Base-by-base conservation (phyloP, 2,888 invertebrate genomes). In the Lingula anatina region DNA sequence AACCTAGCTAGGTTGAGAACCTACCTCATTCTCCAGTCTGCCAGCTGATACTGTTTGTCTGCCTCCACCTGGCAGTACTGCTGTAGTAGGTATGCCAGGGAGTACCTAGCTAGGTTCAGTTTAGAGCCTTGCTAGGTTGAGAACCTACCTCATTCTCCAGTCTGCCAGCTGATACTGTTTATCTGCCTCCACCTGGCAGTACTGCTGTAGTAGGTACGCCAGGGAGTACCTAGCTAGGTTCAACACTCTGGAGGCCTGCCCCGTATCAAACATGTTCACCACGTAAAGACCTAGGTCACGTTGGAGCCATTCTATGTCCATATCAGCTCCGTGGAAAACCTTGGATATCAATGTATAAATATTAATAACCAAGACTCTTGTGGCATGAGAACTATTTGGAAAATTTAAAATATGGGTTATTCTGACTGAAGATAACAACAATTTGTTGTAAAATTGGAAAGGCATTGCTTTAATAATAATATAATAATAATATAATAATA, bases 261-360 rank as follows among this genome's bases (percentile, higher is more conserved):
- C 85, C 0, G 97, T 99, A 76, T 99, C 99, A 73, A 99, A 96
- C 85, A 99, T 84, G 60, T 96, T 95, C 1, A 99, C 95, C 2
- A 99, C 79, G 72, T 99, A 99, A 1, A 99, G 73, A 0, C 93
- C 89, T 49, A 97, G 85, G 81, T 99, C 99, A 18, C 93, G 82
- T 75, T 99, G 99, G 26, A 99, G 79, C 97, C 99, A 99, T 28
- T 85, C 79, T 20, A 99, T 82, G 71, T 99, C 97, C 52, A 73
- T 80, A 50, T 89, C 86, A 0, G 92, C 89, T 9, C 97, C 97
- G 71, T 99, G 99, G 60, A 99, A 86, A 4, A 94, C 83, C 88
- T 88, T n/a, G n/a, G n/a, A n/a, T n/a, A n/a, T n/a, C n/a, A n/a
- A n/a, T n/a, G n/a, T n/a, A n/a, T n/a, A n/a, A n/a, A n/a, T n/a